phyloP scores from a whole-genome alignment of 30 jellyfish, hydroid and myxozoan genomes.

The Cassiopea andromeda region DNA sequence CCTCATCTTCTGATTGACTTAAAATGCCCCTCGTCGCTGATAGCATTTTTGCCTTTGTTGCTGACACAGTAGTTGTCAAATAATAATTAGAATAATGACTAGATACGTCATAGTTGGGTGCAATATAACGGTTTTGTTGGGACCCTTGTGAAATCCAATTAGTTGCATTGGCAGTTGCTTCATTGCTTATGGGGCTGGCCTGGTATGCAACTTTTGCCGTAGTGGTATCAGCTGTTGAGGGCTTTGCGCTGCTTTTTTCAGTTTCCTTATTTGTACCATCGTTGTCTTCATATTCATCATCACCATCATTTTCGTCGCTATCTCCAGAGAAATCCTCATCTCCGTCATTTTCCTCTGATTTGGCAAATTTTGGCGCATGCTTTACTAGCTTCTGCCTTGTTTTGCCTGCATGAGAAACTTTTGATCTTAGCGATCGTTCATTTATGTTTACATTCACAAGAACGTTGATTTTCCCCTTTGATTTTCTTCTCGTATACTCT shows the following conservation, averaged over 20 bases:
- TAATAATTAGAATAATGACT: background rate
- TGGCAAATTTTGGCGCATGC: too few species aligned
- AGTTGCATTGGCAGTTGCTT: background rate
- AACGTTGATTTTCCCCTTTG: slow-evolving; percentile 90
- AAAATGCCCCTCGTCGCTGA: background rate
- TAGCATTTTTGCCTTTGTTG: slow-evolving; percentile 2
- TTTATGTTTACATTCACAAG: slow-evolving; percentile 96
- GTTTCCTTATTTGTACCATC: slow-evolving; percentile 2
- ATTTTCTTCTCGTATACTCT: slow-evolving; percentile 46
- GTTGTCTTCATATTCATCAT: slow-evolving; percentile 18
- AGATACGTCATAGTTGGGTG: background rate
- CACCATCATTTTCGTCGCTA: slow-evolving; percentile 37
- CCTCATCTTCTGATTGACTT: slow-evolving; percentile 19
- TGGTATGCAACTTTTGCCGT: slow-evolving; percentile 1
- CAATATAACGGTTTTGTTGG: background rate
- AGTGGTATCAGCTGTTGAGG: background rate
- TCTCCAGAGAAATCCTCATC: slow-evolving; percentile 35
- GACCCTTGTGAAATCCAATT: background rate
- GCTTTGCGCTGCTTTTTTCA: background rate
- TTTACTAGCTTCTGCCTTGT: slow-evolving; percentile 6
- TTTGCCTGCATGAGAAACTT: slow-evolving; percentile 54
- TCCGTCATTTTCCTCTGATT: slow-evolving; percentile 1
- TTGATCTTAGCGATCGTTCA: slow-evolving; percentile 83
- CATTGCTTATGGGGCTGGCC: background rate
- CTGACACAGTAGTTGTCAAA: background rate